Conservation (phyloP, 30 jellyfish, hydroid and myxozoan genomes). For the Nemopilema nomurai region DNA sequence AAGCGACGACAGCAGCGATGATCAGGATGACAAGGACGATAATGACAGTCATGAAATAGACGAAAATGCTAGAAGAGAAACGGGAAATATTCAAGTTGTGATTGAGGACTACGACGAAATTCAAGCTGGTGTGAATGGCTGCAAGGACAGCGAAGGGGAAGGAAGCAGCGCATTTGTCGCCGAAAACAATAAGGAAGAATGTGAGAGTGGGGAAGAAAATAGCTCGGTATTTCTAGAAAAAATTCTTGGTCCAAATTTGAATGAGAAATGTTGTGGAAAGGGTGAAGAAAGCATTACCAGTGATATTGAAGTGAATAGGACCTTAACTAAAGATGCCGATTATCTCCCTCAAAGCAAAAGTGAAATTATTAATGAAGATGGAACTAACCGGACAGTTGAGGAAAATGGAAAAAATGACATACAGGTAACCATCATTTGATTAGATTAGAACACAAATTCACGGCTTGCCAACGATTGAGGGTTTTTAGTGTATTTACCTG, state of each 20-base stretch:
- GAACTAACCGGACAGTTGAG: no score
- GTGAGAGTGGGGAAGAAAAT: background rate
- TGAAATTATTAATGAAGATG: background rate
- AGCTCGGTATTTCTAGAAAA: no score
- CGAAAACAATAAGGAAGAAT: background rate
- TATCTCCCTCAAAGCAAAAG: no score
- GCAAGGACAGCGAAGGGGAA: background rate
- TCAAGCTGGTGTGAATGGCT: background rate
- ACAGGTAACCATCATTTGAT: conserved; percentile 1
- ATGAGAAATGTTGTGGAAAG: background rate
- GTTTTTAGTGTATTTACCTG: background rate
- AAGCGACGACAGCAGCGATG: conserved; percentile 2
- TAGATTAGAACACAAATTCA: no score
- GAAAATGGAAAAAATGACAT: conserved; percentile 26
- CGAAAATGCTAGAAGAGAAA: background rate
- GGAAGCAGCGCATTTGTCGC: background rate
- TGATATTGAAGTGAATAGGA: background rate
- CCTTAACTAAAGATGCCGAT: no score
- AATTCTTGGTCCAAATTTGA: no score
- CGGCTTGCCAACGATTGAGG: background rate
- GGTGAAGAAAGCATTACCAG: background rate
- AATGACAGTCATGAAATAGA: conserved; percentile 1
- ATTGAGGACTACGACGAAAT: background rate
- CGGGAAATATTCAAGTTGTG: background rate
- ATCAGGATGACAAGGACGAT: conserved; percentile 13